These are phyloP conservation scores for Brachyopa scutellaris DNA, from an alignment of 2,888 invertebrate genomes.

Conservation along the genomic window DNA sequence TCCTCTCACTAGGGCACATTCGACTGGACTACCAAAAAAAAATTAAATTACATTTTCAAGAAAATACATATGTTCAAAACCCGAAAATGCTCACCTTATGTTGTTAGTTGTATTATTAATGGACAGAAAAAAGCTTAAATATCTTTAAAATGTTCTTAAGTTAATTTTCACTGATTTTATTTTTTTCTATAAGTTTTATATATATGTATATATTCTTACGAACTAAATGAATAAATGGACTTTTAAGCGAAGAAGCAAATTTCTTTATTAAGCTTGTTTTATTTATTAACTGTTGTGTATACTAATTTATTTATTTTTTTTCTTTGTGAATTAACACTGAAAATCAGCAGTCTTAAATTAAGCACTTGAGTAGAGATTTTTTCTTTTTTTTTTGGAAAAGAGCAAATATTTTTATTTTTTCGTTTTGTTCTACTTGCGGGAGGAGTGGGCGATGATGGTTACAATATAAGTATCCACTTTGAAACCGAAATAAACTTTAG, in stretches of 20 bases:
- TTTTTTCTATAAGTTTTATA: conserved; percentile 48
- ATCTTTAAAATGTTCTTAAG: conserved; percentile 52
- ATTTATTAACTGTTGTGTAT: conserved; percentile 59
- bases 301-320: conserved; percentile 29
- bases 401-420: conserved; percentile 29
- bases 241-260: conserved; percentile 72
- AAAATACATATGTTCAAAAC: conserved; percentile 10
- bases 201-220: conserved; percentile 72
- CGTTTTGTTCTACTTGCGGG: conserved; percentile 50
- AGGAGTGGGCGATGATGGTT: conserved; percentile 49
- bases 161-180: conserved; percentile 31
- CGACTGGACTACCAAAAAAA: not conserved
- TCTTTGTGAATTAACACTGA: conserved; percentile 61
- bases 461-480: conserved; percentile 68
- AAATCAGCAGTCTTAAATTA: conserved; percentile 71
- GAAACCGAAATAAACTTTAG: conserved; percentile 82
- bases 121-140: conserved; percentile 76
- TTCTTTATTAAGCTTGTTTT: conserved; percentile 56
- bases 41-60: not conserved
- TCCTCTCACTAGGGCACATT: conserved; percentile 54
- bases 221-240: conserved; percentile 77
- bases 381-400: conserved; percentile 25
- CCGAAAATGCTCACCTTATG: conserved; percentile 55
- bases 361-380: conserved; percentile 65
- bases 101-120: conserved; percentile 68